These are phyloP conservation scores for Aphyosemion australe DNA, from an alignment of 2,113 vertebrate genomes.

Conservation along the genomic window DNA sequence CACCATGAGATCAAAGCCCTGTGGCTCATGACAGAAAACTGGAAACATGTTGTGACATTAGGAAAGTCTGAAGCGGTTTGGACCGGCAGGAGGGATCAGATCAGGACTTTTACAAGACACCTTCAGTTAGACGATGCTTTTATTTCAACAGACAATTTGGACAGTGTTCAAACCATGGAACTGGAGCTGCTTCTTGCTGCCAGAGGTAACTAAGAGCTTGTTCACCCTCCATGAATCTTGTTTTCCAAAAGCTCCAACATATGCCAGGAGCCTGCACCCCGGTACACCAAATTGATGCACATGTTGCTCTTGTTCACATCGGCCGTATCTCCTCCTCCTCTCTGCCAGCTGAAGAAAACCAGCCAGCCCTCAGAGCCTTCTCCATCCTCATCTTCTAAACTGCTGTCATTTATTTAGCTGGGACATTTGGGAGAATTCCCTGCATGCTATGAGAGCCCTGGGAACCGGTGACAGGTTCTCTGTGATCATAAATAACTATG, in stretches of 20 bases:
- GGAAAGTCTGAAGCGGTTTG: too few relatives aligned
- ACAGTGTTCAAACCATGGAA: background rate
- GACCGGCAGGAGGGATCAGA: too few relatives aligned
- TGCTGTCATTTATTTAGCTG: slow-evolving; percentile 32
- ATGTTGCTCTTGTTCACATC: slow-evolving; percentile 13
- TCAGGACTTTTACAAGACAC: too few relatives aligned
- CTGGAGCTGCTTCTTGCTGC: background rate
- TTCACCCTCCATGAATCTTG: slow-evolving; percentile 11
- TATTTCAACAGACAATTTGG: too few relatives aligned
- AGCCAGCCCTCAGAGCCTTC: background rate
- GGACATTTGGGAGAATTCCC: slow-evolving; percentile 12
- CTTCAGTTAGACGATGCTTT: too few relatives aligned
- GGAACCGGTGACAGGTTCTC: slow-evolving; percentile 32
- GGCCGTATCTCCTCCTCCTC: slow-evolving; percentile 7
- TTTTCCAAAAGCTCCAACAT: slow-evolving; percentile 12
- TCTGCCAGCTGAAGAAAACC: slow-evolving; percentile 3
- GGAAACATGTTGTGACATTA: too few relatives aligned
- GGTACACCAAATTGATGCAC: slow-evolving; percentile 13
- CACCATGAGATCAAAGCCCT: too few relatives aligned
- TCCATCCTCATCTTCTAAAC: slow-evolving; percentile 28
- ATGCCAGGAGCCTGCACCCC: slow-evolving; percentile 15
- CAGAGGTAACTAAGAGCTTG: background rate
- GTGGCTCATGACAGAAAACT: too few relatives aligned
- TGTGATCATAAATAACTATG: slow-evolving; percentile 38
- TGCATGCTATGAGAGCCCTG: background rate